phyloP scores from a whole-genome alignment of 1,140 invertebrate genomes.

The Mactra quadrangularis region DNA sequence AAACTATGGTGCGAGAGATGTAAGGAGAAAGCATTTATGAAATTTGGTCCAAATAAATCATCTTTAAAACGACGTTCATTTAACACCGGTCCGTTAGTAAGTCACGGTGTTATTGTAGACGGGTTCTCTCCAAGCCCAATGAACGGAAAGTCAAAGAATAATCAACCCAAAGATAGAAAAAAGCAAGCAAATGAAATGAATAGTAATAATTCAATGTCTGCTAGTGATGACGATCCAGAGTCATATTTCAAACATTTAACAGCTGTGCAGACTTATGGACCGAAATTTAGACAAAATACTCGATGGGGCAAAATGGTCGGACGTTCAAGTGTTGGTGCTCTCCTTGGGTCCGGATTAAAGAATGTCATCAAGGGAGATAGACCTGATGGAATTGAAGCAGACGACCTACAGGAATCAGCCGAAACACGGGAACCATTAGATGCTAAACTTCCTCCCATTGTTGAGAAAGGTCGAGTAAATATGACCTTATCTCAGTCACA shows the following conservation, averaged over 20 bases:
- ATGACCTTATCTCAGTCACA: slow-evolving; percentile 58
- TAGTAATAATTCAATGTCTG: slow-evolving; percentile 32
- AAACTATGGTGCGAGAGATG: slow-evolving; percentile 80
- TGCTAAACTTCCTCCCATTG: slow-evolving; percentile 49
- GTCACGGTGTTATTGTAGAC: slow-evolving; percentile 78
- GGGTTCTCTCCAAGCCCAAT: slow-evolving; percentile 79
- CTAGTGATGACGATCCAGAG: slow-evolving; percentile 71
- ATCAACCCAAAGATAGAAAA: slow-evolving; percentile 66
- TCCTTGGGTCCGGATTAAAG: slow-evolving; percentile 46
- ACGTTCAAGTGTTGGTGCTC: slow-evolving; percentile 44
- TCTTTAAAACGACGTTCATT: slow-evolving; percentile 75
- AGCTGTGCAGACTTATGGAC: slow-evolving; percentile 67
- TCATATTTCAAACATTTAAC: slow-evolving; percentile 73
- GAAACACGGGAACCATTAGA: slow-evolving; percentile 16
- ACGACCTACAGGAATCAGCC: slow-evolving; percentile 18
- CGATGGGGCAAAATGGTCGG: slow-evolving; percentile 73
- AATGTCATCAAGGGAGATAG: slow-evolving; percentile 45
- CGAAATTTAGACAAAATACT: slow-evolving; percentile 67
- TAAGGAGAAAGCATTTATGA: slow-evolving; percentile 77
- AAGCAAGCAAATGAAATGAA: slow-evolving; percentile 57
- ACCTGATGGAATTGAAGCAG: slow-evolving; percentile 30
- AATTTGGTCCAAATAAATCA: slow-evolving; percentile 76
- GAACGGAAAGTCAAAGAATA: slow-evolving; percentile 76
- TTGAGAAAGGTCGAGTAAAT: slow-evolving; percentile 47
- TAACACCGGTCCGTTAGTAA: slow-evolving; percentile 75